These are phyloP conservation scores for Aquila chrysaetos DNA, from an alignment of 2,797 vertebrate species.

Conservation along the genomic window DNA sequence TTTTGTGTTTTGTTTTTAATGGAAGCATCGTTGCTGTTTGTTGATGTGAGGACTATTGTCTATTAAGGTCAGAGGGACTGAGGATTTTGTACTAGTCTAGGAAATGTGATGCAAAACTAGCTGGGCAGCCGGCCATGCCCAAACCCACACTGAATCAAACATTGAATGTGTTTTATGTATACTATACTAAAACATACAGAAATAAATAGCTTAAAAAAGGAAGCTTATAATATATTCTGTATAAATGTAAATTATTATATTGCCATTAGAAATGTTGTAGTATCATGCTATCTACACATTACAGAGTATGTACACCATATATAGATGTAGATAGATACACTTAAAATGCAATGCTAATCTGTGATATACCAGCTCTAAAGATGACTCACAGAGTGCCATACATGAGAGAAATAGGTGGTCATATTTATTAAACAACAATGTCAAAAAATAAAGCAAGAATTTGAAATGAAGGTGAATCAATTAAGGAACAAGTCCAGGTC, in stretches of 20 bases:
- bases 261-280: neutral
- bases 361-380: neutral
- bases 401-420: neutral
- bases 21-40: neutral
- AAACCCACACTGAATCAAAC: neutral
- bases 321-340: neutral
- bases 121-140: neutral
- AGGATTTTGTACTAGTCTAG: neutral
- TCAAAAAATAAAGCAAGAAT: neutral
- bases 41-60: neutral
- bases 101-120: neutral
- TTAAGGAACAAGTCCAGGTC: neutral
- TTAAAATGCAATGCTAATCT: neutral
- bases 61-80: neutral
- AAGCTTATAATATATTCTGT: neutral
- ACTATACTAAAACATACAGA: neutral
- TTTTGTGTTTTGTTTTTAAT: neutral
- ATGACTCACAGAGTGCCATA: neutral
- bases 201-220: neutral
- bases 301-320: neutral
- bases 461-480: neutral
- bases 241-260: neutral
- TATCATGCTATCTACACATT: neutral
- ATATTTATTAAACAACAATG: neutral
- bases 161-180: fast-evolving